These are phyloP conservation scores for Etia nguti DNA, from an alignment of 2,113 vertebrate species.

Conservation along the genomic window DNA sequence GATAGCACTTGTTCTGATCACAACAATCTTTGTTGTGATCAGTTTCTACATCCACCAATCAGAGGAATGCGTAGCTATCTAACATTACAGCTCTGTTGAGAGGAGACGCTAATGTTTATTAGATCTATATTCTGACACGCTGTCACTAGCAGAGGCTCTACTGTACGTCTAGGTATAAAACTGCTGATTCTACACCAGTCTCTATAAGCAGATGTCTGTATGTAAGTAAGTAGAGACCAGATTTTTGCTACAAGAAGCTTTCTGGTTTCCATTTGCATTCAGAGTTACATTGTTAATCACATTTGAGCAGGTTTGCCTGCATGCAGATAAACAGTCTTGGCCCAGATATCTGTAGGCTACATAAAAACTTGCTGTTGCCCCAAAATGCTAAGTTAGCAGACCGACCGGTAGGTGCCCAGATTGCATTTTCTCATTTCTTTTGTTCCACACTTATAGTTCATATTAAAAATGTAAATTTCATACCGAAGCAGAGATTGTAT, in stretches of 20 bases:
- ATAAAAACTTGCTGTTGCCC: not conserved
- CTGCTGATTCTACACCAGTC: not conserved
- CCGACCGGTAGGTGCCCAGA: not conserved
- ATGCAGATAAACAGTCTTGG: not conserved
- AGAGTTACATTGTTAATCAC: not conserved
- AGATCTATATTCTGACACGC: not conserved
- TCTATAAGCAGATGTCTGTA: not conserved
- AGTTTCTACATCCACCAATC: not conserved
- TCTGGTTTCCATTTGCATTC: not conserved
- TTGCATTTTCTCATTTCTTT: not conserved
- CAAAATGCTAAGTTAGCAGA: not conserved
- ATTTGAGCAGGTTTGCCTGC: not conserved
- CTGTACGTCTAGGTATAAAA: not conserved
- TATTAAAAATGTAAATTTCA: not conserved
- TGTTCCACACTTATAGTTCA: not conserved
- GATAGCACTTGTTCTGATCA: not conserved
- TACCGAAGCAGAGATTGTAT: not conserved
- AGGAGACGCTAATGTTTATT: fast-evolving
- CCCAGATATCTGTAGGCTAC: not conserved
- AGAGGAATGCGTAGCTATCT: not conserved
- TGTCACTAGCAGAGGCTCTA: not conserved
- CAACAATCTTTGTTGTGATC: not conserved
- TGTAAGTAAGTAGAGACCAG: not conserved
- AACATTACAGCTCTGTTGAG: not conserved
- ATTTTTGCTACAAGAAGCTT: not conserved